Percentiles rank a stretch among this genome's conserved stretches.
Conservation (phyloP, 2,797 vertebrate species). For the Brachyalestes nurse region DNA sequence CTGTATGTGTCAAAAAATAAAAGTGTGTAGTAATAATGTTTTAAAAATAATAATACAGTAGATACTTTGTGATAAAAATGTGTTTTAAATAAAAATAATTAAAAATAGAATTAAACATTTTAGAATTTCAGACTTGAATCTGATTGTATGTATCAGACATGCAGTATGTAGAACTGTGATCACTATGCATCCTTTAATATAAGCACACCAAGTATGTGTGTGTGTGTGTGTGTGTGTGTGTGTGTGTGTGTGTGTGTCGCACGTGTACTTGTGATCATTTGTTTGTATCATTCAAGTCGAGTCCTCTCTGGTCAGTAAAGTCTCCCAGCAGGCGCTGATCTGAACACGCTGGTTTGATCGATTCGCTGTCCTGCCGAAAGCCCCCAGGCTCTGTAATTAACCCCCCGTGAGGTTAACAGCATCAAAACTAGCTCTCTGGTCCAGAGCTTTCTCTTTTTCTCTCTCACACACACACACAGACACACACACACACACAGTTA, state of each 20-base stretch:
- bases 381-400: constrained; percentile 47
- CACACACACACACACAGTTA: constrained; percentile 20
- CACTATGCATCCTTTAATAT: no score
- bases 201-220: no score
- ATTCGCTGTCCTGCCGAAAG: constrained; percentile 38
- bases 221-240: constrained; percentile 21
- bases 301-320: constrained; percentile 18
- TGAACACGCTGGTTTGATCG: constrained; percentile 34
- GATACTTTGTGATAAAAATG: no score
- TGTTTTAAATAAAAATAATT: no score
- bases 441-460: not conserved
- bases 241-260: constrained; percentile 16
- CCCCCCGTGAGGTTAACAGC: constrained; percentile 41
- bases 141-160: no score
- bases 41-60: no score
- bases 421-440: constrained; percentile 12
- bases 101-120: no score
- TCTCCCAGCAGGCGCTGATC: constrained; percentile 38
- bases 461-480: not conserved
- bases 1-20: no score
- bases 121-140: no score
- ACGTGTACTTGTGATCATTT: constrained; percentile 14
- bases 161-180: no score
- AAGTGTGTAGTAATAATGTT: no score
- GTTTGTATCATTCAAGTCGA: constrained; percentile 21